Base-by-base conservation (phyloP, 2,113 vertebrate species). In the Gambusia affinis region DNA sequence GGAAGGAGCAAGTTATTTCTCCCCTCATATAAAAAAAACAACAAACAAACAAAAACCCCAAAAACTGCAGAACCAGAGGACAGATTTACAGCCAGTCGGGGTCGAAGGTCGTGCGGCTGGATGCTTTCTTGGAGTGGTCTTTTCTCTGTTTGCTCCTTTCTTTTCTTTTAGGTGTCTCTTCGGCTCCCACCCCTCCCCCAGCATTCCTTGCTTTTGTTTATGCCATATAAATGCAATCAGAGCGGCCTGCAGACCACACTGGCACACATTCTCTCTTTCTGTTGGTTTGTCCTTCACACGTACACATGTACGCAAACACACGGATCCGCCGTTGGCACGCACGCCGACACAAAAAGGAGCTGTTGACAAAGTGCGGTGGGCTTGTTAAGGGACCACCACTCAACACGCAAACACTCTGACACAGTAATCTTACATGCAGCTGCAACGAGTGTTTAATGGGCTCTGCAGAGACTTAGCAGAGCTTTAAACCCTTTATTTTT, bases 31-130 rank as follows among this genome's bases (percentile, higher is more conserved):
- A 79, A 8, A 81, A 39, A 80, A 85, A 65, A 82, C 78, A 88
- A 90, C 83, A 87, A 85, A 89, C 81, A 83, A 84, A 85, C 42
- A 79, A 60, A 17, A 79, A 76, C 29, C 2, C 29, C 29, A 68
- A 72, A 39, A 60, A 51, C 85, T 70, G 87, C 87, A 92, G 86
- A 92, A 88, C 63, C 44, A 88, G 82, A 65, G 86, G 89, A 87
- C 86, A 92, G 93, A 94, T 94, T 95, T 94, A 95, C 91, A 93
- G 92, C 89, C 91, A 88, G 83, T 76, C 69, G 39, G 87, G 92
- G 93, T 92, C 90, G 85, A 66, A 61, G 93, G 93, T 92, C 92
- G 72, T 87, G 80, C 28, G 80, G 90, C 88, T 90, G 85, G 91
- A 92, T 93, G 93, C 91, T 93, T 92, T 92, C 90, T 92, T 92